phyloP scores from a whole-genome alignment of 2,113 vertebrate genomes.

The Rafetus swinhoei region DNA sequence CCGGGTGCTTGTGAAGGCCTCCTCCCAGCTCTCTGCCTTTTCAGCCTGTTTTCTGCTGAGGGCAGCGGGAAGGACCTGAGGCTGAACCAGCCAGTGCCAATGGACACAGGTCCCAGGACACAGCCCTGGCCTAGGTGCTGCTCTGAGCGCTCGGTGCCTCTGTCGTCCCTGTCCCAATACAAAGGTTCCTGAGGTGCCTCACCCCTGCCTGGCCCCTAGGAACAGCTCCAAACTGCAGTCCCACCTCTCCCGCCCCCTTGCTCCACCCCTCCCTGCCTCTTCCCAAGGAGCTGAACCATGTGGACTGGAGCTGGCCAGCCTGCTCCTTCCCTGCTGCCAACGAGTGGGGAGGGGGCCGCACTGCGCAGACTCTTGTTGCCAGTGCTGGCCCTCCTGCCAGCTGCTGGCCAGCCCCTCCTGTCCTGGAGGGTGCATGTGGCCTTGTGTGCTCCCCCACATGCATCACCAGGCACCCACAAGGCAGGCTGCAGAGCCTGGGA shows the following conservation, averaged over 20 bases:
- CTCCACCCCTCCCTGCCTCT: no score
- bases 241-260: fast-evolving
- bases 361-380: no score
- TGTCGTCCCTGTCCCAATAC: slow-evolving; percentile 7
- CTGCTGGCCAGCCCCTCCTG: no score
- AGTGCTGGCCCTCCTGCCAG: no score
- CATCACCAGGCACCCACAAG: neutral
- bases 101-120: no score
- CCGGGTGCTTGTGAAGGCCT: neutral
- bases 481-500: neutral
- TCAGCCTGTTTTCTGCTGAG: neutral
- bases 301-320: no score
- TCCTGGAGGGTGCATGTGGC: no score
- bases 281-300: no score
- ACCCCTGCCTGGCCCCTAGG: fast-evolving
- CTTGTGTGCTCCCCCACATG: no score
- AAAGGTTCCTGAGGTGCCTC: neutral
- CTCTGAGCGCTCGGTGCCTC: neutral
- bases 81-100: neutral
- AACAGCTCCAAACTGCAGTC: fast-evolving
- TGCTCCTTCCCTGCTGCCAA: no score
- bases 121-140: neutral
- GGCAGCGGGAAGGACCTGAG: no score
- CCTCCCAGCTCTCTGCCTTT: neutral
- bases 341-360: no score